phyloP scores from a whole-genome alignment of 2,888 invertebrate species.

The Hydraecia micacea region DNA sequence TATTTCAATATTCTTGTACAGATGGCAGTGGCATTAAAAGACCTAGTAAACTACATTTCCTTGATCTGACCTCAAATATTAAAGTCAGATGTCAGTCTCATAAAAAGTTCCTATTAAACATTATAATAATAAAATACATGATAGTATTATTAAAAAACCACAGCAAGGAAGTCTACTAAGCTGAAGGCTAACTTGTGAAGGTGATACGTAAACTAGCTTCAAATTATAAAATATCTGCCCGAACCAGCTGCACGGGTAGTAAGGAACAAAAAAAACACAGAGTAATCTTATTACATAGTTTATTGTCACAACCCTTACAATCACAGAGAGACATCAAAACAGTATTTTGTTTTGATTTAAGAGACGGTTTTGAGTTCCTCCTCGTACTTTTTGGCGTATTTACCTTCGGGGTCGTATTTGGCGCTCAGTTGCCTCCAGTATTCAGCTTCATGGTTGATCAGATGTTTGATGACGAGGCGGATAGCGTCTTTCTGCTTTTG shows the following conservation, averaged over 20 bases:
- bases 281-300: constrained; percentile 25
- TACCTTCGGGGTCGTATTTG: constrained; percentile 75
- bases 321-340: background rate
- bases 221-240: constrained; percentile 8
- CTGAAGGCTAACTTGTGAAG: constrained; percentile 49
- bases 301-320: constrained; percentile 25
- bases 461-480: constrained; percentile 76
- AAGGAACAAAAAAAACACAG: background rate
- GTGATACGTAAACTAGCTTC: constrained; percentile 17
- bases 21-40: background rate
- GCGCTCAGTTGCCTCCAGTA: constrained; percentile 74
- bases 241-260: background rate
- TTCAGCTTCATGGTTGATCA: constrained; percentile 79
- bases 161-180: constrained; percentile 11
- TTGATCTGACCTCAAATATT: constrained; percentile 18
- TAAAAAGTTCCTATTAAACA: constrained; percentile 8
- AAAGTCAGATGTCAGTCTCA: constrained; percentile 1
- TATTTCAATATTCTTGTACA: background rate
- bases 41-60: constrained; percentile 16
- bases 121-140: constrained; percentile 3
- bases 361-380: constrained; percentile 67
- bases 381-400: constrained; percentile 75
- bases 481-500: constrained; percentile 73
- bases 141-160: constrained; percentile 14
- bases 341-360: constrained; percentile 32